These are phyloP conservation scores for Epinotia demarniana DNA, from an alignment of 2,888 invertebrate species.

Conservation along the genomic window DNA sequence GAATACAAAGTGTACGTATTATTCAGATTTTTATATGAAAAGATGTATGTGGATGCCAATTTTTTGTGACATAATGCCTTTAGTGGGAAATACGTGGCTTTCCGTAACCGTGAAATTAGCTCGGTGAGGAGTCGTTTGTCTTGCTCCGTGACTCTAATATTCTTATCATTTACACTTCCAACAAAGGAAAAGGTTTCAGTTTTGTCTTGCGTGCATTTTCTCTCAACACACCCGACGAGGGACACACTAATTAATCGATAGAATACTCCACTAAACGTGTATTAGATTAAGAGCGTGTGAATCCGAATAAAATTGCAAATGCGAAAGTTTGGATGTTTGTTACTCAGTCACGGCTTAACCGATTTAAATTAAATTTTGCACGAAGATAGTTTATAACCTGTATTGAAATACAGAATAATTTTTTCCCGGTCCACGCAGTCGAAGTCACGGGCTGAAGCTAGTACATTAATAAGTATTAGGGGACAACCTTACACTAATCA, in stretches of 20 bases:
- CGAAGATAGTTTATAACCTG: no score
- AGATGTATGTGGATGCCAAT: not conserved
- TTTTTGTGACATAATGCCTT: not conserved
- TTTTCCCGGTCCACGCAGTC: no score
- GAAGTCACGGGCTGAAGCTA: no score
- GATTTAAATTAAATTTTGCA: no score
- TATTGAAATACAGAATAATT: no score
- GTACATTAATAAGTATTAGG: no score
- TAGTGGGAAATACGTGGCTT: not conserved
- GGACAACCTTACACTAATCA: no score
- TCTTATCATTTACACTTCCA: conserved; percentile 17
- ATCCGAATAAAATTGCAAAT: no score
- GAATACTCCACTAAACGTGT: not conserved
- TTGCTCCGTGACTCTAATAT: conserved; percentile 11
- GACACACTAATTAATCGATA: not conserved
- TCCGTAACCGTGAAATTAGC: conserved; percentile 13
- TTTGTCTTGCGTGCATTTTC: conserved; percentile 1
- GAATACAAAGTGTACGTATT: conserved; percentile 7
- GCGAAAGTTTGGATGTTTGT: no score
- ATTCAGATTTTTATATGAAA: not conserved
- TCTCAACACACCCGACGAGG: not conserved
- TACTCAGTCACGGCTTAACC: no score
- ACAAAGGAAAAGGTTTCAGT: conserved; percentile 4
- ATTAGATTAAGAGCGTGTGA: no score
- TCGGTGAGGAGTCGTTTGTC: conserved; percentile 14